Conservation (phyloP, 1,140 invertebrate species). For the Asbolus verrucosus region DNA sequence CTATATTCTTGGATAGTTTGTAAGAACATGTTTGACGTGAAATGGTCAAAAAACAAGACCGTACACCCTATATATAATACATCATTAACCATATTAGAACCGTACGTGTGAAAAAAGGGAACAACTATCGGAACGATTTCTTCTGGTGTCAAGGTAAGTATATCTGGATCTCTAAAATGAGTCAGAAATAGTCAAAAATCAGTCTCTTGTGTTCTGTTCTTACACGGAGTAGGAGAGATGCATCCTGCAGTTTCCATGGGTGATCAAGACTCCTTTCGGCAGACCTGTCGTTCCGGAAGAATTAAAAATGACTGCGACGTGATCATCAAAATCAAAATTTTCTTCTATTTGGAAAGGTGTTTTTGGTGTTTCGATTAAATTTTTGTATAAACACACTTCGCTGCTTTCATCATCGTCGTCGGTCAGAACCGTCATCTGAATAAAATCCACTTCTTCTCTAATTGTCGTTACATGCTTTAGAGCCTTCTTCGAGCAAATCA, state of each 20-base stretch:
- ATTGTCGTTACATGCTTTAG: not conserved
- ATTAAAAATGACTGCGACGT: not conserved
- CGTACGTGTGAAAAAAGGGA: not conserved
- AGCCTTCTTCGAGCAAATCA: not conserved
- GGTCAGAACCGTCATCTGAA: not conserved
- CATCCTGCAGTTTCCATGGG: not conserved
- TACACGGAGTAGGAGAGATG: not conserved
- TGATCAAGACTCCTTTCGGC: slow-evolving; percentile 8
- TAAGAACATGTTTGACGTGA: slow-evolving; percentile 72
- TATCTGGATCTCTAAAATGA: too few relatives aligned
- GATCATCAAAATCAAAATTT: not conserved
- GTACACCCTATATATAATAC: slow-evolving; percentile 9
- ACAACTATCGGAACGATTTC: too few relatives aligned
- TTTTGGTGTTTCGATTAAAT: not conserved
- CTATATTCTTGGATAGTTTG: slow-evolving; percentile 68
- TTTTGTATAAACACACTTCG: not conserved
- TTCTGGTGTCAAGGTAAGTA: too few relatives aligned
- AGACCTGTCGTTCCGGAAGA: slow-evolving; percentile 9
- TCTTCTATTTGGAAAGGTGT: not conserved
- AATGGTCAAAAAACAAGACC: slow-evolving; percentile 64
- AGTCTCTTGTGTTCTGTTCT: too few relatives aligned
- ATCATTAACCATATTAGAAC: not conserved
- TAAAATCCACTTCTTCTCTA: not conserved
- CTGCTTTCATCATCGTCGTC: not conserved
- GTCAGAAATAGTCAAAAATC: too few relatives aligned